Percentiles rank a stretch among this genome's conserved stretches.
phyloP scores from a whole-genome alignment of 2,113 vertebrate genomes.

The Bubalus kerabau region DNA sequence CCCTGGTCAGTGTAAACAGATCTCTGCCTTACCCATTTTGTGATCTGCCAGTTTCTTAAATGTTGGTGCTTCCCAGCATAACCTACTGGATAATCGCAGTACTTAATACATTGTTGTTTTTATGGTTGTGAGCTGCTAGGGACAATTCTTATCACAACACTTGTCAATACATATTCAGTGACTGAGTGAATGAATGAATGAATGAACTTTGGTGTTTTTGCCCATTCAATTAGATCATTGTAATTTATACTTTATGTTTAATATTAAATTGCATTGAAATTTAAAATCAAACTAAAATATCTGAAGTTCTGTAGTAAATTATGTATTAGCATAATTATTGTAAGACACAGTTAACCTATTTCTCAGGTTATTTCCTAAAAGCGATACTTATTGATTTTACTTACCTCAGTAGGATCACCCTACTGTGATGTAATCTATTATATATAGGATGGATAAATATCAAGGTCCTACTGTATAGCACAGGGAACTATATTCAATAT shows the following conservation, averaged over 20 bases:
- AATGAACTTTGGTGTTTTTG: neutral
- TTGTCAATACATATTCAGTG: neutral
- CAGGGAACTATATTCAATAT: neutral
- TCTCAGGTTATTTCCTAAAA: neutral
- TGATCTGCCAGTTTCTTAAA: neutral
- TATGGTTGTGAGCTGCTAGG: neutral
- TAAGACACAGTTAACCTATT: neutral
- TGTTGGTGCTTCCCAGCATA: neutral
- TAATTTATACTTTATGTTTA: neutral
- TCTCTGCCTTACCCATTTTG: neutral
- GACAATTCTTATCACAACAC: neutral
- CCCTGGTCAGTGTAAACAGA: neutral
- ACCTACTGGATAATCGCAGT: neutral
- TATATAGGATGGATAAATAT: neutral
- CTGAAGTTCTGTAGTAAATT: neutral
- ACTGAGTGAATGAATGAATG: neutral
- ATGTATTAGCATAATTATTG: neutral
- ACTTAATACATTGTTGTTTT: neutral
- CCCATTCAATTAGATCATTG: neutral
- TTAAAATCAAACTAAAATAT: constrained; percentile 34
- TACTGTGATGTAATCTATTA: neutral
- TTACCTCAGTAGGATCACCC: neutral
- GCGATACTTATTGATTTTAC: neutral
- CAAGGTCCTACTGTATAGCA: neutral
- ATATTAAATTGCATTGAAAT: constrained; percentile 6